Evolutionary conservation across 2,113 vertebrate genomes (phyloP).

Genomic region (Prolemur simus): DNA sequence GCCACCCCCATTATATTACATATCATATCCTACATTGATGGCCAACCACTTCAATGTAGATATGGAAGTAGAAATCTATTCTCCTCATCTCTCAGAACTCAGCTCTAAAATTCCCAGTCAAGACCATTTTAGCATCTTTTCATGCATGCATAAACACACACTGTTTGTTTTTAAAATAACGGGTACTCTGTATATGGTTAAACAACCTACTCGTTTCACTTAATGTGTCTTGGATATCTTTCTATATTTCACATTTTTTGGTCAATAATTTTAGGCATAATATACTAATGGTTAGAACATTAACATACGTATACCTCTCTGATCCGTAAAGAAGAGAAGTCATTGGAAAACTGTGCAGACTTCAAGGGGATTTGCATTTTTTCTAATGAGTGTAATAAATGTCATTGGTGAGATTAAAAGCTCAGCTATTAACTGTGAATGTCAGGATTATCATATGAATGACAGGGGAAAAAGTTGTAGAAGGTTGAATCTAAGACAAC

Average conservation of each 20-base stretch:
- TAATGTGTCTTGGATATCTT: not conserved
- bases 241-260: not conserved
- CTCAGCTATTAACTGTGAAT: slow-evolving; percentile 47
- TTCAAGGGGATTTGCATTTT: slow-evolving; percentile 28
- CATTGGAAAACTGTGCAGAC: slow-evolving; percentile 2
- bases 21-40: not conserved
- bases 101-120: not conserved
- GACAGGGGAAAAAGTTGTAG: not conserved
- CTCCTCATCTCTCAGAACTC: not conserved
- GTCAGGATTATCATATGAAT: slow-evolving; percentile 47
- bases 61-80: not conserved
- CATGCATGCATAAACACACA: slow-evolving; percentile 10
- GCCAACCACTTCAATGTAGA: not conserved
- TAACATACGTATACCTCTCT: not conserved
- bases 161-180: slow-evolving; percentile 51
- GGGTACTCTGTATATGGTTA: not conserved
- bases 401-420: slow-evolving; percentile 36
- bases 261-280: slow-evolving; percentile 7
- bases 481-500: not conserved
- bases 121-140: slow-evolving; percentile 26
- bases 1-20: too few relatives aligned
- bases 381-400: slow-evolving; percentile 40
- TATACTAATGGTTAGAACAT: not conserved
- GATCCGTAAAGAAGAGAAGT: not conserved
- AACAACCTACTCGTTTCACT: slow-evolving; percentile 51